Base-by-base conservation (phyloP, 2,797 vertebrate species). In the Poeciliopsis infans region DNA sequence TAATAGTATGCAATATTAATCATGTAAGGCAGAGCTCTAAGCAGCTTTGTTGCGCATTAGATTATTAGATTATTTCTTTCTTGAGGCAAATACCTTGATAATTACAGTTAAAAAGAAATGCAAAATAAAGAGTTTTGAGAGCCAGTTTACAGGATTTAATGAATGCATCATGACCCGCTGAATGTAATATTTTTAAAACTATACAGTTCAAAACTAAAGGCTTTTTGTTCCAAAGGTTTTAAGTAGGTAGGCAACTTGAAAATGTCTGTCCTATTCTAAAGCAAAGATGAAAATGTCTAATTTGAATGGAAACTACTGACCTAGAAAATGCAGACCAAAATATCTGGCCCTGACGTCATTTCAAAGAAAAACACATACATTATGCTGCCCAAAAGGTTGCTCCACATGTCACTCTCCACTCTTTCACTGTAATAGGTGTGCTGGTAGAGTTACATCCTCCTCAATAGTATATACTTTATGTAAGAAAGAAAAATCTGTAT, bases 291-390 rank as follows among this genome's bases (percentile, higher is more conserved):
- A 53, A 36, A 79, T 74, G 36, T 39, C 33, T 76, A 31, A 10
- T 49, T 53, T 15, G 73, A 46, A 77, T 80, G 45, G 43, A 84
- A 49, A 64, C 77, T 11, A 64, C 45, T 61, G 77, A 77, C 77
- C 77, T 33, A 74, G 61, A 81, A 72, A 76, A 45, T 1, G 41
- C 43, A 12, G 46, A 16, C 55, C 16, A 43, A 76, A 46, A 82
- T 66, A 33, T 59, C 55, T 59, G 12, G 55, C 31, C 55, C 55
- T 59, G 31, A 57, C 23, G 71, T 41, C 16, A 73, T 66, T 83
- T 75, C 45, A 47, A 25, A 69, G 59, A 41, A 75, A 69, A 74
- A 76, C 74, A 12, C 25, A 57, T 64, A 59, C 53, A 61, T 61
- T 61, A 28, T 7, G 5, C 16, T 64, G 13, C 61, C 61, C 33